These are phyloP conservation scores for Maylandia zebra DNA, from an alignment of 2,113 vertebrate species.

Conservation along the genomic window DNA sequence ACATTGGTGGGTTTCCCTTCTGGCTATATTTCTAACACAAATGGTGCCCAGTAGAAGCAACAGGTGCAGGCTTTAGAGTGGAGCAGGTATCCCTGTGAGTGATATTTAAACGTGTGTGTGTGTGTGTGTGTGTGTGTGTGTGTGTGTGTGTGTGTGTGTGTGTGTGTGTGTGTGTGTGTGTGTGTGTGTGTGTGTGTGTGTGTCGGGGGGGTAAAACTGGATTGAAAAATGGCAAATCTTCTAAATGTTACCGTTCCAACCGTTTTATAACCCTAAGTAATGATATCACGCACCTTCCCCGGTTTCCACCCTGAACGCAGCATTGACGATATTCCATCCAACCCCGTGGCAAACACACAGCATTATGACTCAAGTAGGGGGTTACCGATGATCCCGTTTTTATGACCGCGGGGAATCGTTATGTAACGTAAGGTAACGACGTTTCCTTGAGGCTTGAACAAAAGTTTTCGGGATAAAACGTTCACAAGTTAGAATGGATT, in stretches of 20 bases:
- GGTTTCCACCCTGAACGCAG: not conserved
- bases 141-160: too few relatives aligned
- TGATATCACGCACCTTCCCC: not conserved
- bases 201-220: not conserved
- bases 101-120: not conserved
- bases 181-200: not conserved
- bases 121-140: not conserved
- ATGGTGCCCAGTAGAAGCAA: conserved; percentile 41
- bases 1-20: not conserved
- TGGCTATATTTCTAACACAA: not conserved
- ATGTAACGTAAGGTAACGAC: not conserved
- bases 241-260: not conserved
- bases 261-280: not conserved
- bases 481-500: not conserved
- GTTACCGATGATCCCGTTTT: not conserved
- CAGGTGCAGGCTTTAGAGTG: conserved; percentile 51
- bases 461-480: not conserved
- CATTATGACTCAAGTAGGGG: conserved; percentile 6
- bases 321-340: not conserved
- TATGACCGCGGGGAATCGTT: not conserved
- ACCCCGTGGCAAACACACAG: not conserved
- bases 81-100: not conserved
- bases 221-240: not conserved
- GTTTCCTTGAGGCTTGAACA: not conserved
- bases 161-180: not conserved